A percentile compares a stretch with the other conserved stretches of the same genome.
These are phyloP conservation scores for Volucella inflata DNA, from an alignment of 2,888 invertebrate species.

Conservation along the genomic window DNA sequence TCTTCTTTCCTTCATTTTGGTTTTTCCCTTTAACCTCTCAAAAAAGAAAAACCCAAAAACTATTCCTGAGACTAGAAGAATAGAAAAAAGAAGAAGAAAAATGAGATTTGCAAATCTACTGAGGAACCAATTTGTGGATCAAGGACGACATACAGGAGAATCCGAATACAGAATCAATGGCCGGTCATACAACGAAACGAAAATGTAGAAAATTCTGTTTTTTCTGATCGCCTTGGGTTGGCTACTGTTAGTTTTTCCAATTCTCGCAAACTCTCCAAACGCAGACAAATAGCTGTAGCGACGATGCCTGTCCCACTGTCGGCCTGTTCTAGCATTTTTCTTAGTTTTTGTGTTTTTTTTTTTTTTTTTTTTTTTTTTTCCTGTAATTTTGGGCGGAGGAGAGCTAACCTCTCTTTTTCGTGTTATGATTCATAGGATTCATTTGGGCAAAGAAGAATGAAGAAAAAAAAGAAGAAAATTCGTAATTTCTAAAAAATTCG, in stretches of 20 bases:
- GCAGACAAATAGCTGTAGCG: conserved; percentile 65
- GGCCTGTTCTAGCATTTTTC: conserved; percentile 62
- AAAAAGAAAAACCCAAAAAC: conserved; percentile 5
- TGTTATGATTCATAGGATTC: conserved; percentile 67
- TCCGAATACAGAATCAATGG: not conserved
- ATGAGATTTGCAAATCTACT: not conserved
- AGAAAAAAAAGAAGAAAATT: conserved; percentile 16
- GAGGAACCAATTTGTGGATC: conserved; percentile 9
- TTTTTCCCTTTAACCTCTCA: conserved; percentile 1
- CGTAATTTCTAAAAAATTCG: conserved; percentile 45
- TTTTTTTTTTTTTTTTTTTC: too few species aligned
- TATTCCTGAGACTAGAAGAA: not conserved
- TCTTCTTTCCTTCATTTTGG: not conserved
- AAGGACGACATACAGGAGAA: conserved; percentile 25
- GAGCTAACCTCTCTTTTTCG: conserved; percentile 41
- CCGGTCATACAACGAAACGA: too few species aligned
- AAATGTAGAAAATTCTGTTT: not conserved
- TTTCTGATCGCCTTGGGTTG: conserved; percentile 5
- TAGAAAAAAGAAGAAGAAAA: too few species aligned
- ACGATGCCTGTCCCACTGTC: conserved; percentile 8
- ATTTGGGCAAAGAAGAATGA: conserved; percentile 30
- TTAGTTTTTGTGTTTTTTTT: too few species aligned
- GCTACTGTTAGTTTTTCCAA: conserved; percentile 43
- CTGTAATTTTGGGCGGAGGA: conserved; percentile 46
- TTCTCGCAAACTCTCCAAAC: conserved; percentile 24